Conservation (phyloP, 1,140 invertebrate genomes). For the Nomia melanderi region DNA sequence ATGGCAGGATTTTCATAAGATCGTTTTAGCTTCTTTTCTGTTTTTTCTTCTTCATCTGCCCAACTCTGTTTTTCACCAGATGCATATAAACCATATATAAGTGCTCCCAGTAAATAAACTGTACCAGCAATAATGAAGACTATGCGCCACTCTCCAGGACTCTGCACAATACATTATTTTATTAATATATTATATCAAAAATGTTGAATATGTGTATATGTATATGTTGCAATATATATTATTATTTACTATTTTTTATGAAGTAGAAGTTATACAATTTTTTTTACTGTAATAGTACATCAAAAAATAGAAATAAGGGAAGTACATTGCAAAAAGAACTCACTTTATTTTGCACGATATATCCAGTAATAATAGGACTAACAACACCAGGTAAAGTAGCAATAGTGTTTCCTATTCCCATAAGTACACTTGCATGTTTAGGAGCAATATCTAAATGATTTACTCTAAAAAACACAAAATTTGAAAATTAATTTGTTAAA, state of each 20-base stretch:
- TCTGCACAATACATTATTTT: conserved; percentile 78
- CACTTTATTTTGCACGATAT: conserved; percentile 88
- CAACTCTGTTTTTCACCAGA: conserved; percentile 90
- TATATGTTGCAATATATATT: no score
- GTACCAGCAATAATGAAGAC: conserved; percentile 91
- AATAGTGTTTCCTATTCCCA: conserved; percentile 94
- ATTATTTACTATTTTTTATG: no score
- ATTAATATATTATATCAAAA: not conserved
- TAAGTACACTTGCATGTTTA: conserved; percentile 89
- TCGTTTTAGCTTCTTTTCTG: conserved; percentile 69
- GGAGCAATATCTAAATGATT: conserved; percentile 94
- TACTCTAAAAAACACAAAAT: conserved; percentile 83
- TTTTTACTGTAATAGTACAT: no score
- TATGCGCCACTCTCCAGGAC: conserved; percentile 88
- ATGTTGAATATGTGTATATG: no score
- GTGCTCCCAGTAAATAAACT: conserved; percentile 89
- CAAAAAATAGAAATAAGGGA: not conserved
- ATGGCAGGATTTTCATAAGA: conserved; percentile 74
- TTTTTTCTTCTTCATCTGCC: conserved; percentile 82
- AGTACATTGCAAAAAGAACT: conserved; percentile 19
- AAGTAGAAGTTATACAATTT: no score
- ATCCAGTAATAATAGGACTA: conserved; percentile 89
- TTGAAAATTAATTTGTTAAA: no score
- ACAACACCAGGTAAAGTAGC: conserved; percentile 94
- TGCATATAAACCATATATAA: conserved; percentile 90